Evolutionary conservation across 2,888 invertebrate genomes (phyloP).

Genomic region (Zygaena filipendulae): DNA sequence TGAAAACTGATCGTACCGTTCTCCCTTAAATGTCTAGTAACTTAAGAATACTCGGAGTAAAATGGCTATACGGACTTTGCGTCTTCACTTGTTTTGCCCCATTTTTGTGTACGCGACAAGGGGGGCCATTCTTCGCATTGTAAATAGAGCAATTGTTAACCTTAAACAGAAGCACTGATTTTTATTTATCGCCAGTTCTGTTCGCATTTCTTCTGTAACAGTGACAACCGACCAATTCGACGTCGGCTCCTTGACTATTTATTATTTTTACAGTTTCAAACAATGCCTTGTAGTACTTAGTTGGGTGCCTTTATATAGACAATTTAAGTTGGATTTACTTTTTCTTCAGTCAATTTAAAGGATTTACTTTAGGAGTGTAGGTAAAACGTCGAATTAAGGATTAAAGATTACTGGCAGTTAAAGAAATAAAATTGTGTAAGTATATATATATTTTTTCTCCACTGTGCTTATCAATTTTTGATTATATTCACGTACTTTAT

Average conservation of each 20-base stretch:
- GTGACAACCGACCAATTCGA: slow-evolving; percentile 18
- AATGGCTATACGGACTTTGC: too few relatives aligned
- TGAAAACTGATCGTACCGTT: too few relatives aligned
- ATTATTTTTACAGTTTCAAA: slow-evolving; percentile 12
- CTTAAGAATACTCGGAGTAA: too few relatives aligned
- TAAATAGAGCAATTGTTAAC: slow-evolving; percentile 37
- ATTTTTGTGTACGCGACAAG: slow-evolving; percentile 30
- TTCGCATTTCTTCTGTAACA: slow-evolving; percentile 17
- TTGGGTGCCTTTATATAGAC: slow-evolving; percentile 10
- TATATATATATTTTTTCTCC: too few relatives aligned
- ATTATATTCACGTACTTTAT: too few relatives aligned
- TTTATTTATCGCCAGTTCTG: slow-evolving; percentile 25
- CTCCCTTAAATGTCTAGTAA: too few relatives aligned
- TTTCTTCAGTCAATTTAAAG: slow-evolving; percentile 2
- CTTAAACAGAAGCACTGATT: slow-evolving; percentile 27
- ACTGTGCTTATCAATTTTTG: too few relatives aligned
- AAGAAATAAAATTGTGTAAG: too few relatives aligned
- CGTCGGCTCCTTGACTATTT: slow-evolving; percentile 11
- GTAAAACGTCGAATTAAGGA: too few relatives aligned
- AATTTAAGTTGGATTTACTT: slow-evolving; percentile 8
- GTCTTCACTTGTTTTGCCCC: too few relatives aligned
- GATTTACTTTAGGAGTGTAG: slow-evolving; percentile 2
- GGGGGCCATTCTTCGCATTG: slow-evolving; percentile 27
- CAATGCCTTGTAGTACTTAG: slow-evolving; percentile 17
- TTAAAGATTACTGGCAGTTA: too few relatives aligned